Conservation (phyloP, 2,888 invertebrate species). For the Notocelia uddmanniana region DNA sequence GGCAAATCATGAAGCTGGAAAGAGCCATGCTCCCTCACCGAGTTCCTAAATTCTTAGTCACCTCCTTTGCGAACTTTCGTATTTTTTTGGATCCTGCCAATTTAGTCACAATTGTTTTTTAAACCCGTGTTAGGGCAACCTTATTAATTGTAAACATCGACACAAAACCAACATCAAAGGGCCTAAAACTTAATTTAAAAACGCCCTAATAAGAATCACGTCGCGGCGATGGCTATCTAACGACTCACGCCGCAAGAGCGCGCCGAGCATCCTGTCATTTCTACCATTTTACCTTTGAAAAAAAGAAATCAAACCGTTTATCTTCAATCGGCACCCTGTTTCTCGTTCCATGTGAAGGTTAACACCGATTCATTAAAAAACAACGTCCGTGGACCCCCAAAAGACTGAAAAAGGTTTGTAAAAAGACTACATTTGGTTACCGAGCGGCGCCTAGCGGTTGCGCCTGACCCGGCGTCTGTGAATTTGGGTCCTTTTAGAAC, state of each 20-base stretch:
- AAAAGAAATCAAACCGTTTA: constrained; percentile 71
- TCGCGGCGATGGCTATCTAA: constrained; percentile 67
- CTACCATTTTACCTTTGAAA: constrained; percentile 68
- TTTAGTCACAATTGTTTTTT: neutral
- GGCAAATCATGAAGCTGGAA: neutral
- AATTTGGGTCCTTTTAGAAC: constrained; percentile 70
- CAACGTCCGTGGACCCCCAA: constrained; percentile 80
- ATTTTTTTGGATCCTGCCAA: neutral
- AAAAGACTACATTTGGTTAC: constrained; percentile 82
- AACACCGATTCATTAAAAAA: constrained; percentile 86
- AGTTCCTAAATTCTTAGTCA: neutral
- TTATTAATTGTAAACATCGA: constrained; percentile 21
- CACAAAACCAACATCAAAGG: constrained; percentile 41
- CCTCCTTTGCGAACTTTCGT: neutral
- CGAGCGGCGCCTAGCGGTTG: constrained; percentile 83
- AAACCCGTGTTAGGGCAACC: neutral
- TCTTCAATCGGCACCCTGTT: constrained; percentile 85
- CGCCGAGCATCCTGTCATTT: constrained; percentile 77
- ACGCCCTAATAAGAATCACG: constrained; percentile 60
- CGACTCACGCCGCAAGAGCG: constrained; percentile 66
- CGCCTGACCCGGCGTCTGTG: constrained; percentile 77
- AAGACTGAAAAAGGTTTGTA: constrained; percentile 79
- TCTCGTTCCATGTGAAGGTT: constrained; percentile 83
- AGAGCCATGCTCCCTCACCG: too few relatives aligned
- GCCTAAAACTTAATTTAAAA: constrained; percentile 60